Base-by-base conservation (phyloP, 2,888 invertebrate species). In the Cosmia trapezina region DNA sequence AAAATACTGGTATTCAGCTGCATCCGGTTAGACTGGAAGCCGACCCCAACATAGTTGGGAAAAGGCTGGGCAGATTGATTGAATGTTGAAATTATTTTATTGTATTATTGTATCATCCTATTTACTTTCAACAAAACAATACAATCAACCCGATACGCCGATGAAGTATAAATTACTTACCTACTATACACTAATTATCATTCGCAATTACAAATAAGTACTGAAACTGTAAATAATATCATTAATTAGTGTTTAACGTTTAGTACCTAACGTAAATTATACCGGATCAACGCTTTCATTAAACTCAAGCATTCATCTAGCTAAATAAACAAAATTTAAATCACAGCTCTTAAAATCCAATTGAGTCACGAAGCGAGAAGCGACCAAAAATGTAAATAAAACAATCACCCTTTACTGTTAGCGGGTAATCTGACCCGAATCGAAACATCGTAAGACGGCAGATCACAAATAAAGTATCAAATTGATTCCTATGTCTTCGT, bases 391-490 rank as follows among this genome's bases (percentile, higher is more conserved):
- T 72, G 49, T 64, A 49, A 82, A 82, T 78, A 67, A 65, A 68
- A 45, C 67, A 61, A 72, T 61, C 64, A 59, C 22, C 70, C 68
- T 56, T 33, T 19, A 41, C 60, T 51, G 64, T 76, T 70, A 74
- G 41, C 70, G 53, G 37, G 71, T 76, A 70, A 78, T 81, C 64
- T 47, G 63, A 60, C 57, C 70, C 49, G 17, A 73, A 76, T 73
- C 67, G 60, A 59, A 76, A 81, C 73, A 75, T 68, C 53, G 76
- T 67, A 70, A 76, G 70, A 67, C 59, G 71, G 45, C 60, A 70
- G 73, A 75, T 83, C 73, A 78, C 81, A 78, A 85, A 84, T 83
- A 82, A 78, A 71, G 78, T 79, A 85, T 83, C 69, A 67, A 86
- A 84, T 84, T 82, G 82, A 85, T 82, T 85, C 76, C 73, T 80